These are phyloP conservation scores for Oscheius myriophilus DNA, from an alignment of 2,888 invertebrate species.

Conservation along the genomic window DNA sequence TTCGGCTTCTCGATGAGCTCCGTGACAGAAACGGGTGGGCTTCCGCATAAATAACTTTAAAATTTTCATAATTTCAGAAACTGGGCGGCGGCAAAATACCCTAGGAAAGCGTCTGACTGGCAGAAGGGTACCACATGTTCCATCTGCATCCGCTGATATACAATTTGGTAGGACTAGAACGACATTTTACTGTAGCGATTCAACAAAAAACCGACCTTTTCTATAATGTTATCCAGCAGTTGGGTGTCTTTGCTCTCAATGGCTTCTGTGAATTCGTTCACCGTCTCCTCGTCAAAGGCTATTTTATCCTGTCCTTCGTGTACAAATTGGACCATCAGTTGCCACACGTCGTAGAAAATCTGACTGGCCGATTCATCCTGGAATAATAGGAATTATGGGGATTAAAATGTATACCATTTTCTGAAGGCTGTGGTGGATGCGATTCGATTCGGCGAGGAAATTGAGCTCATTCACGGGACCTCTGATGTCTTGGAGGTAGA, in stretches of 20 bases:
- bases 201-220: constrained; percentile 36
- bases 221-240: constrained; percentile 47
- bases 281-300: constrained; percentile 37
- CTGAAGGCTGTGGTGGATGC: constrained; percentile 60
- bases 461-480: constrained; percentile 64
- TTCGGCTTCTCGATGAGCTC: constrained; percentile 52
- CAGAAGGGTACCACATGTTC: constrained; percentile 66
- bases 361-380: constrained; percentile 43
- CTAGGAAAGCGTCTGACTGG: constrained; percentile 67
- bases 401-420: constrained; percentile 35
- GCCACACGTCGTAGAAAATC: constrained; percentile 65
- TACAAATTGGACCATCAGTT: constrained; percentile 60
- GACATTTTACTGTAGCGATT: too few relatives aligned
- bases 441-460: constrained; percentile 62
- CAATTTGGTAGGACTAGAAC: constrained; percentile 58
- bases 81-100: constrained; percentile 22
- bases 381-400: background rate
- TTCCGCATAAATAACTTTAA: constrained; percentile 60
- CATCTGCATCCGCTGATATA: constrained; percentile 63
- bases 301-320: constrained; percentile 62
- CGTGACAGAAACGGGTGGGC: constrained; percentile 60
- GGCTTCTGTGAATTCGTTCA: constrained; percentile 40
- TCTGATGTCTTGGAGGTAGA: constrained; percentile 64
- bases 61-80: background rate
- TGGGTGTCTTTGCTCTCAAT: constrained; percentile 13